phyloP scores from a whole-genome alignment of 2,113 vertebrate genomes.

The Terrapene triunguis region DNA sequence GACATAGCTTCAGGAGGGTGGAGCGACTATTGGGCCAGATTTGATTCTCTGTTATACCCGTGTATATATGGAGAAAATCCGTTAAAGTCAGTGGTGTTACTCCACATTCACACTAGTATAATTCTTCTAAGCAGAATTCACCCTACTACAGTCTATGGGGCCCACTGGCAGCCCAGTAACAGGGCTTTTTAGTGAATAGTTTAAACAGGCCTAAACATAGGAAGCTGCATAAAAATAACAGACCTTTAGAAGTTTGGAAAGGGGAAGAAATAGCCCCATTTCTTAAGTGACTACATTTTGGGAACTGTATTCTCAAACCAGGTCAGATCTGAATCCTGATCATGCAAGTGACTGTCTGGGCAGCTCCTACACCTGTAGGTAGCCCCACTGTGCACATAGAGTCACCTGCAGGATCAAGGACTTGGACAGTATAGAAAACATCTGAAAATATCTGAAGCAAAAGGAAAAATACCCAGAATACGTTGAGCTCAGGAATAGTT shows the following conservation, averaged over 20 bases:
- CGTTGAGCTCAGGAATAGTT: not conserved
- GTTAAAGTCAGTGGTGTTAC: not conserved
- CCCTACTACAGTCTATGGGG: not conserved
- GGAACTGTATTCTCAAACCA: not conserved
- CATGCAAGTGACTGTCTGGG: not conserved
- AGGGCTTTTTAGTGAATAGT: not conserved
- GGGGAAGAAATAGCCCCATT: not conserved
- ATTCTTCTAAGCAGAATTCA: not conserved
- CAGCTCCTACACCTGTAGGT: not conserved
- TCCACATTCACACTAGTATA: not conserved
- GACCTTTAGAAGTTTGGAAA: not conserved
- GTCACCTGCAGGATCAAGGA: not conserved
- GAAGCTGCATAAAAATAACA: not conserved
- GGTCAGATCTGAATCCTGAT: not conserved
- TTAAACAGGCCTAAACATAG: not conserved
- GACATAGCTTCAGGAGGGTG: not conserved
- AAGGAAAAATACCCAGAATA: not conserved
- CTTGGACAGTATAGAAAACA: not conserved
- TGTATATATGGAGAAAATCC: not conserved
- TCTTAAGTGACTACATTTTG: not conserved
- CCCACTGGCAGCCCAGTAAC: not conserved
- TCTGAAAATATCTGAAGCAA: not conserved
- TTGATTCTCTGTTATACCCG: not conserved
- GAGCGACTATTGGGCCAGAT: not conserved
- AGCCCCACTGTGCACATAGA: not conserved